These are phyloP conservation scores for Microcebus jonahi DNA, from an alignment of 2,113 vertebrate species.

Conservation along the genomic window DNA sequence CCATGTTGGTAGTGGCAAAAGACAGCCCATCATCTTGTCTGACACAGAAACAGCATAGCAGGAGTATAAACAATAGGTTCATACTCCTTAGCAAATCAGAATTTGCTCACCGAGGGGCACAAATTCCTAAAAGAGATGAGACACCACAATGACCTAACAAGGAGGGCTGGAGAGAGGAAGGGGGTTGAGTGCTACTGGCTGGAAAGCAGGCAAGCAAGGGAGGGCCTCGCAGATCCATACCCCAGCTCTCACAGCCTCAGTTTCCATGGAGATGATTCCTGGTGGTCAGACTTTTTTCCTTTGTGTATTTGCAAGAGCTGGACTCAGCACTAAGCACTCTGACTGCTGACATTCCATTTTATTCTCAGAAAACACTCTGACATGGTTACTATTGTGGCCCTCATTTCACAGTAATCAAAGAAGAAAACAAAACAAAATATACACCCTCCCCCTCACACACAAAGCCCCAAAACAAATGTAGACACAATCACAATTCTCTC, in stretches of 20 bases:
- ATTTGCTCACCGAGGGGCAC: neutral
- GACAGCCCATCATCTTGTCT: neutral
- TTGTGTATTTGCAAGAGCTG: neutral
- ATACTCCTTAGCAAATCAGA: neutral
- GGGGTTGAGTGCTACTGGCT: neutral
- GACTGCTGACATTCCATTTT: neutral
- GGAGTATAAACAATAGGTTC: neutral
- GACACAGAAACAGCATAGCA: neutral
- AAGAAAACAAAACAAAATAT: neutral
- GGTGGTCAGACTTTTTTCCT: neutral
- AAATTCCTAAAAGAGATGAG: neutral
- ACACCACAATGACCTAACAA: neutral
- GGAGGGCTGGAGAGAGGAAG: neutral
- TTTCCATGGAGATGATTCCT: conserved; percentile 20
- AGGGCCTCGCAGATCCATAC: neutral
- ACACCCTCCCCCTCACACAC: neutral
- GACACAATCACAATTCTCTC: neutral
- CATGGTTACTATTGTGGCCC: neutral
- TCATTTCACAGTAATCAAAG: neutral
- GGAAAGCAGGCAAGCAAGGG: neutral
- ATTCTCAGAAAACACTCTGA: neutral
- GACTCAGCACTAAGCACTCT: neutral
- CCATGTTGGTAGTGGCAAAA: neutral
- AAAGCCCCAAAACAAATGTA: neutral
- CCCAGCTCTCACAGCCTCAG: neutral